Evolutionary conservation across 2,113 vertebrate species (phyloP), one percentile per base, ranked within the genome.

Genomic region (Mungos mungo): DNA sequence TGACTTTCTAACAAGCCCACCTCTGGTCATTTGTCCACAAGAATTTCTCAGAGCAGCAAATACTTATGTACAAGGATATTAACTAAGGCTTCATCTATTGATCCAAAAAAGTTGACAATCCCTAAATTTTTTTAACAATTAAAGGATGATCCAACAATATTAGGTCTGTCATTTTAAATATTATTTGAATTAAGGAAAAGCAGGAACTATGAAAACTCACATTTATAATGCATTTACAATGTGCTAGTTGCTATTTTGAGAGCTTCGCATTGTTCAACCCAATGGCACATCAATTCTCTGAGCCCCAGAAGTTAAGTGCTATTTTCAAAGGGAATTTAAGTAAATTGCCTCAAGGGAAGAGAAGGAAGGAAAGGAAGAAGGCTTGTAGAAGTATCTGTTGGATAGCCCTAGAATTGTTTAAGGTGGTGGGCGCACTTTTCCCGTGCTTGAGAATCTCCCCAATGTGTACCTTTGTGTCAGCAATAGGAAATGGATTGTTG

Each of bases 1-100:
- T 89, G 63, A 95, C 60, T 93, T 89, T 87, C 33, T 81, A 96
- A 68, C 81, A 89, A 96, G 87, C 84, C 80, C 31, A 81, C 71
- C 82, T 79, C 92, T 87, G 68, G 31, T 93, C 68, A 90, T 95
- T 86, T 82, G 84, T 71, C 95, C 47, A 60, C 76, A 96, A 27
- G 54, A 82, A 84, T 65, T 93, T 63, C 71, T 80, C 80, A 45
- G 87, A 93, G 84, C 77, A 96, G 76, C 12, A 92, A 92, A 93
- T 50, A 83, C 16, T 60, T 60, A 74, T 1, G 1, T 83, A 82
- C 65, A 87, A 83, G 68, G 63, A 66, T 33, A n/a, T 57, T 93
- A 85, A 95, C 27, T 74, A 94, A 74, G 83, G 68, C 68, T 82
- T 95, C 88, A 54, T 9, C 23, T 84, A 80, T 47, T 38, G 71